These are phyloP conservation scores for Drosophila recens DNA, from an alignment of 2,888 invertebrate species.

Conservation along the genomic window DNA sequence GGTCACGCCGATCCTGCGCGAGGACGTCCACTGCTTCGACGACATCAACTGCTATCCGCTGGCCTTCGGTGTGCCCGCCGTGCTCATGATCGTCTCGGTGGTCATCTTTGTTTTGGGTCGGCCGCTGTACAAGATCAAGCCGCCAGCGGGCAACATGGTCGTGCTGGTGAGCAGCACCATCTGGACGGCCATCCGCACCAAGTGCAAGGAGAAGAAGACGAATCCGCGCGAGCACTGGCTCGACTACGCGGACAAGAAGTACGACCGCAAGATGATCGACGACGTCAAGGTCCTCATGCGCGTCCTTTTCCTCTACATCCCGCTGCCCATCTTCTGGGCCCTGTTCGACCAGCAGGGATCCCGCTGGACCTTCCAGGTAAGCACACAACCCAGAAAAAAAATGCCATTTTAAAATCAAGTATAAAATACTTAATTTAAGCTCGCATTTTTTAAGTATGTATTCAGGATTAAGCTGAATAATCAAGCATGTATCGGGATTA, in stretches of 20 bases:
- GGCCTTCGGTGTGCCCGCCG: conserved; percentile 92
- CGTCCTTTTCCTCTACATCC: conserved; percentile 92
- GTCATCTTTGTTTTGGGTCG: conserved; percentile 90
- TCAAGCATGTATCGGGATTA: no score
- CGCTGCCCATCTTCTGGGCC: conserved; percentile 97
- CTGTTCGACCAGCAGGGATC: conserved; percentile 97
- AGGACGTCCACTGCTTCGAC: conserved; percentile 89
- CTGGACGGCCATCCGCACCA: conserved; percentile 86
- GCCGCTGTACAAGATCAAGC: conserved; percentile 88
- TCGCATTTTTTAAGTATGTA: no score
- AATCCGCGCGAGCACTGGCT: conserved; percentile 92
- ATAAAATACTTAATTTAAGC: no score
- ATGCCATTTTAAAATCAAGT: no score
- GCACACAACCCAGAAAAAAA: no score
- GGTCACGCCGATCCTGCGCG: conserved; percentile 90
- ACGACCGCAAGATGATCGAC: conserved; percentile 88
- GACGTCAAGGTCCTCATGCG: conserved; percentile 93
- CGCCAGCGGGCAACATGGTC: conserved; percentile 90
- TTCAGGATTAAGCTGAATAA: no score
- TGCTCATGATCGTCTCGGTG: conserved; percentile 84
- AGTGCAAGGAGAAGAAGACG: conserved; percentile 83
- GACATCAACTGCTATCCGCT: conserved; percentile 89
- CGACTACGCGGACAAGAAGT: conserved; percentile 92
- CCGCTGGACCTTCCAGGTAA: conserved; percentile 93
- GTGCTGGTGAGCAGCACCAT: conserved; percentile 88